phyloP scores from a whole-genome alignment of 2,113 vertebrate genomes.

The Pterocles burchelli region DNA sequence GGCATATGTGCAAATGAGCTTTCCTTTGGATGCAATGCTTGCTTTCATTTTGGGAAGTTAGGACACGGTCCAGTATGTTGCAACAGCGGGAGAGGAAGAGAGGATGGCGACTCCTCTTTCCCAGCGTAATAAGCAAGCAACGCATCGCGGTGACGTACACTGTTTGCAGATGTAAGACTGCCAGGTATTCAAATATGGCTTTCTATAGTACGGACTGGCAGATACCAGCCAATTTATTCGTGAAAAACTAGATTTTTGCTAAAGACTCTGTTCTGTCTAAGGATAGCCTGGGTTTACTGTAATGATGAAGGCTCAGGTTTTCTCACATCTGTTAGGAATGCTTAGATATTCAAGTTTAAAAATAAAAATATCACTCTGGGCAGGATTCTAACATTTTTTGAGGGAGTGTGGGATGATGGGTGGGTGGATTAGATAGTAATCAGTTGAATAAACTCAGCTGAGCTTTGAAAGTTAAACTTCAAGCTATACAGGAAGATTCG shows the following conservation, averaged over 20 bases:
- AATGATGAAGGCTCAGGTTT: not conserved
- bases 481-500: conserved; percentile 20
- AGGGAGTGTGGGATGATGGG: conserved; percentile 47
- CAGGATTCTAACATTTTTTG: conserved; percentile 48
- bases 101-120: not conserved
- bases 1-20: not conserved
- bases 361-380: conserved; percentile 54
- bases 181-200: not conserved
- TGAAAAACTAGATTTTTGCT: not conserved
- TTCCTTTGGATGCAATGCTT: not conserved
- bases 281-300: not conserved
- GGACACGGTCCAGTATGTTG: not conserved
- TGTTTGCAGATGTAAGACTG: not conserved
- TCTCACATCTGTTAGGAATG: conserved; percentile 51
- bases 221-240: not conserved
- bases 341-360: conserved; percentile 53
- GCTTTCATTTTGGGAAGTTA: not conserved
- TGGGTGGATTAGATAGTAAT: conserved; percentile 42
- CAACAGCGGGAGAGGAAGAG: not conserved
- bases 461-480: conserved; percentile 51
- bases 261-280: not conserved
- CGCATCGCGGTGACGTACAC: rapidly evolving
- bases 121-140: not conserved
- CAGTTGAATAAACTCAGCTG: conserved; percentile 28
- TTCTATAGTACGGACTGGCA: not conserved